Evolutionary conservation across 2,888 invertebrate species (phyloP), one percentile per base, ranked within the genome.

Genomic region (Trileptium ribeirensis): DNA sequence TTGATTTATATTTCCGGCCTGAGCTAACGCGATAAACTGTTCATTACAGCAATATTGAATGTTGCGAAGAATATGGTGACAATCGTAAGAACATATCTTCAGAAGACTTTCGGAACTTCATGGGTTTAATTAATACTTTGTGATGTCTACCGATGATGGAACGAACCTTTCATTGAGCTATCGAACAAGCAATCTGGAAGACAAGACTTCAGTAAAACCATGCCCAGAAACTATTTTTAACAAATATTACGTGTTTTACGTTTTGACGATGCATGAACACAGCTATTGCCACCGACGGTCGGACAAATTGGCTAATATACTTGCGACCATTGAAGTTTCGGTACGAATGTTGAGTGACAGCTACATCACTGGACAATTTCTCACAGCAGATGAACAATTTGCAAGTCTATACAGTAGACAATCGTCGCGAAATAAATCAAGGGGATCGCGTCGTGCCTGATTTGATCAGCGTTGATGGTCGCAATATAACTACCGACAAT

Each of bases 341-440:
- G 51, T 51, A 15, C 8, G 8, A 51, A 51, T 24, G 24, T 51
- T 15, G 51, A 24, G 51, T 15, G 51, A 51, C 24, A 24, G 51
- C 51, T 51, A 51, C 51, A 24, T 51, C 24, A 51, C 83, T 75
- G 84, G 84, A 39, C 82, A 85, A 82, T 83, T 85, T 83, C 83
- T 87, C 8, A 87, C 84, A 38, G 78, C 83, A 67, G 84, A 85
- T 81, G 82, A 85, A 74, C 82, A 74, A 78, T n/a, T n/a, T 40
- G 24, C 39, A 81, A 64, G 40, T 83, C 15, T 83, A 82, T 70
- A 40, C 34, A 29, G n/a, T 67, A n/a, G 82, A 38, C 29, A 67
- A 92, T 86, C 81, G 91, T 86, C 82, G 31, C 75, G 80, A 33
- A 83, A 19, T 36, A 15, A 37, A 36, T 24, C n/a, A 29, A 33